Percentiles rank a stretch among this genome's conserved stretches.
phyloP scores from a whole-genome alignment of 1,140 invertebrate genomes.

The Oryzaephilus surinamensis region DNA sequence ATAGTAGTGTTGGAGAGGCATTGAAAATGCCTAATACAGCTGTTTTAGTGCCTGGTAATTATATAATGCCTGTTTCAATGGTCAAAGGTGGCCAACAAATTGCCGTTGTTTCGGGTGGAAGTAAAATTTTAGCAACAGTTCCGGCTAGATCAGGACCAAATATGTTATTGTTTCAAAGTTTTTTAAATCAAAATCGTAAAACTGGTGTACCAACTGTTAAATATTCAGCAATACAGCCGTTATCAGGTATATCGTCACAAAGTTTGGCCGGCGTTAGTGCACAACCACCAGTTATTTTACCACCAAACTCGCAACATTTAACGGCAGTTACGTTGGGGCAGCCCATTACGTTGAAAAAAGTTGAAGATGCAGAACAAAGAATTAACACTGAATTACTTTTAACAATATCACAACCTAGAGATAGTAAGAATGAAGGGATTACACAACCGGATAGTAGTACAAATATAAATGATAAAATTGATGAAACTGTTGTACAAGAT shows the following conservation, averaged over 20 bases:
- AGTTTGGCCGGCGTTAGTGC: constrained; percentile 26
- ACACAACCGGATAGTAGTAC: constrained; percentile 28
- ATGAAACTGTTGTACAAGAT: constrained; percentile 13
- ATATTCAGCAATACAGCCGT: constrained; percentile 38
- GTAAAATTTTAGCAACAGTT: constrained; percentile 51
- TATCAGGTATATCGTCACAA: constrained; percentile 34
- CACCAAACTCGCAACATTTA: constrained; percentile 26
- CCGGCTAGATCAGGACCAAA: constrained; percentile 46
- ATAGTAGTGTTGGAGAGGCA: constrained; percentile 42
- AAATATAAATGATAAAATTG: constrained; percentile 22
- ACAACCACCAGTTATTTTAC: constrained; percentile 29
- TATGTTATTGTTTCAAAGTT: constrained; percentile 43
- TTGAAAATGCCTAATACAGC: constrained; percentile 46
- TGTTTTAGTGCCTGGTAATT: constrained; percentile 56
- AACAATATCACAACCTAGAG: constrained; percentile 30
- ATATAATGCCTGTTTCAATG: constrained; percentile 56
- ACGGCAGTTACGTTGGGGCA: constrained; percentile 30
- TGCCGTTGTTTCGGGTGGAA: constrained; percentile 56
- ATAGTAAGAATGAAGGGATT: constrained; percentile 19
- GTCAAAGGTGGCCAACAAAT: constrained; percentile 59
- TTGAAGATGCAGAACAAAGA: constrained; percentile 24
- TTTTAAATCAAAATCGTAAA: constrained; percentile 41
- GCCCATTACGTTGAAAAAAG: constrained; percentile 31
- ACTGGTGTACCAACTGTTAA: constrained; percentile 39
- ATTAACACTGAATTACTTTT: constrained; percentile 29